A percentile compares a stretch with the other conserved stretches of the same genome.
These are phyloP conservation scores for Acanthisitta chloris DNA, from an alignment of 2,113 vertebrate genomes.

Conservation along the genomic window DNA sequence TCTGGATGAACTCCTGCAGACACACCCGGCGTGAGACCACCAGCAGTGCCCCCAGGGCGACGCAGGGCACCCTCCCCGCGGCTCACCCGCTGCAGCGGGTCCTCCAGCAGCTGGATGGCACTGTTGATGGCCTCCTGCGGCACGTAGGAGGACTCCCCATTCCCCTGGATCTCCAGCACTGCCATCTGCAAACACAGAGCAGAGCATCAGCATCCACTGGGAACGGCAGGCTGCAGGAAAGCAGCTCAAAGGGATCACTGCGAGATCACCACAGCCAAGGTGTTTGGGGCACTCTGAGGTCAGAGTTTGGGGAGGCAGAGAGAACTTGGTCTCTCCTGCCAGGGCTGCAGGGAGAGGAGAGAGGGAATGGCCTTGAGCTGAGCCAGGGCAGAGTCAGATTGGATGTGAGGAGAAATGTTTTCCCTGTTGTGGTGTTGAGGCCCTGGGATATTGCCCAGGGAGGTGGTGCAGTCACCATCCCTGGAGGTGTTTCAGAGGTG, in stretches of 20 bases:
- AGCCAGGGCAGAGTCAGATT: too few species aligned
- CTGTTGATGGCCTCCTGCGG: constrained; percentile 98
- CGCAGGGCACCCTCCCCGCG: accelerated
- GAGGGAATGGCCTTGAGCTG: too few species aligned
- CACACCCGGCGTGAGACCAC: background rate
- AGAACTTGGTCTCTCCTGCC: too few species aligned
- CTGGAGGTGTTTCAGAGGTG: too few species aligned
- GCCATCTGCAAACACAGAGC: constrained; percentile 84
- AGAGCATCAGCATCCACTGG: background rate
- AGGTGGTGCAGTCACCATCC: too few species aligned
- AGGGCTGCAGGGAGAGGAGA: too few species aligned
- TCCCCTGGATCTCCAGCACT: constrained; percentile 97
- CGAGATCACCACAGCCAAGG: background rate
- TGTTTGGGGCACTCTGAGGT: background rate
- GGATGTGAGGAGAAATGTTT: too few species aligned
- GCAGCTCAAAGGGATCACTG: background rate
- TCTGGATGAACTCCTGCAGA: constrained; percentile 94
- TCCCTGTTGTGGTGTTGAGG: too few species aligned
- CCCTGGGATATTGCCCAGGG: too few species aligned
- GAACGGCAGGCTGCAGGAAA: background rate
- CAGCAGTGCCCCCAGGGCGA: background rate
- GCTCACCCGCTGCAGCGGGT: constrained; percentile 92
- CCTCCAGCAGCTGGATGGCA: constrained; percentile 95
- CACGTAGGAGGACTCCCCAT: constrained; percentile 95
- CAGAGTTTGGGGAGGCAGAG: background rate